Base-by-base conservation (phyloP, 1,140 invertebrate species). In the Drosophila elegans region DNA sequence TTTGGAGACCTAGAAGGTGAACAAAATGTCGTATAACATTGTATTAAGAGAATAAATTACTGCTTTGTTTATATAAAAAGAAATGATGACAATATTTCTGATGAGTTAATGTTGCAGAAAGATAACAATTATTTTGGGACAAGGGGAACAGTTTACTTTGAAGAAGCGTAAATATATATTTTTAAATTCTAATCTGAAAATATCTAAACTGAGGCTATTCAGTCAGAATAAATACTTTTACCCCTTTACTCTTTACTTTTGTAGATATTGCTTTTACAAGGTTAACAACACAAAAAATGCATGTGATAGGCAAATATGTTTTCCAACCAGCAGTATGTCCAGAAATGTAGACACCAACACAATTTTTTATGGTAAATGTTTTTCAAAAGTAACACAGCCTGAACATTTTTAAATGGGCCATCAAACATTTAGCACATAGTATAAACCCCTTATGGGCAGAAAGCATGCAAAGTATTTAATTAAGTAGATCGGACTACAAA, bases 391-490 rank as follows among this genome's bases (percentile, higher is more conserved):
- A n/a, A 27, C 52, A 54, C 11, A 39, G 12, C 38, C 29, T 29
- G 29, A 29, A 29, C 29, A 3, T 5, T 29, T 29, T 29, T 29
- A 29, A 29, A 29, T 5, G 0, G 29, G 6, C 29, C 29, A 5
- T 29, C 4, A 29, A 4, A 29, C 29, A 29, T 29, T 29, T 39
- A 7, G 9, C 12, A 39, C 38, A 39, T 10, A 36, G 6, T 29
- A 5, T 10, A 25, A 12, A 6, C 12, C 34, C 11, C 4, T 9
- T 32, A 53, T 52, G 32, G 3, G 1, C 5, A 52, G 9, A 51
- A 13, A 36, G 36, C 56, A 60, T 60, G 57, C 25, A 3, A 54
- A 16, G 42, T 6, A 25, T 46, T 57, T 5, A 32, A 7, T 5
- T 32, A 7, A 32, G 48, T 21, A 1, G 16, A 21, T 21, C 1